These are phyloP conservation scores for Zaprionus davidi DNA, from an alignment of 1,140 invertebrate genomes.

Conservation along the genomic window DNA sequence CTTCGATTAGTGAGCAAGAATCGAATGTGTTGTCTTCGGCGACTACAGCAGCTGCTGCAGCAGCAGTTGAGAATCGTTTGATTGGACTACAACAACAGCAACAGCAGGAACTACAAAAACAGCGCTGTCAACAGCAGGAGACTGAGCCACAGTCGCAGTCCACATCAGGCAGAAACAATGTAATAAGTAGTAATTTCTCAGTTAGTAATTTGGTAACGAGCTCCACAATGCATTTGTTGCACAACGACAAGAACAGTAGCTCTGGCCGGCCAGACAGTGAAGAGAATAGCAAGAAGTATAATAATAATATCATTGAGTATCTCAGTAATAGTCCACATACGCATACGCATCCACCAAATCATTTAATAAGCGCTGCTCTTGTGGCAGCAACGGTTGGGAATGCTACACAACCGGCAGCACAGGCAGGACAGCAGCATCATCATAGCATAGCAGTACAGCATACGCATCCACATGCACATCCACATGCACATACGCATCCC, in stretches of 20 bases:
- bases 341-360: slow-evolving; percentile 61
- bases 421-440: slow-evolving; percentile 42
- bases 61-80: slow-evolving; percentile 66
- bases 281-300: slow-evolving; percentile 28
- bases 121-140: slow-evolving; percentile 40
- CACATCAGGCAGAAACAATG: slow-evolving; percentile 28
- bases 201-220: slow-evolving; percentile 66
- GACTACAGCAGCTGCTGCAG: slow-evolving; percentile 57
- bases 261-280: slow-evolving; percentile 7
- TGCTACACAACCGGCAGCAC: slow-evolving; percentile 15
- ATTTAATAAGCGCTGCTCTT: slow-evolving; percentile 61
- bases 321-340: slow-evolving; percentile 51
- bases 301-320: slow-evolving; percentile 41
- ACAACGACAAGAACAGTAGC: slow-evolving; percentile 41
- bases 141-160: slow-evolving; percentile 23
- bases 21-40: slow-evolving; percentile 43
- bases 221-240: slow-evolving; percentile 33
- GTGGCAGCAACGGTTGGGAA: slow-evolving; percentile 48
- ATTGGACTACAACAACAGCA: slow-evolving; percentile 62
- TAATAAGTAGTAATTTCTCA: slow-evolving; percentile 63
- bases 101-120: slow-evolving; percentile 51
- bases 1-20: slow-evolving; percentile 90
- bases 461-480: slow-evolving; percentile 39
- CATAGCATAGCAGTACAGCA: slow-evolving; percentile 36
- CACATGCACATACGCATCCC: slow-evolving; percentile 60